A percentile compares a stretch with the other conserved stretches of the same genome.
Conservation (phyloP, 2,888 invertebrate genomes). For the Cetonia aurata region DNA sequence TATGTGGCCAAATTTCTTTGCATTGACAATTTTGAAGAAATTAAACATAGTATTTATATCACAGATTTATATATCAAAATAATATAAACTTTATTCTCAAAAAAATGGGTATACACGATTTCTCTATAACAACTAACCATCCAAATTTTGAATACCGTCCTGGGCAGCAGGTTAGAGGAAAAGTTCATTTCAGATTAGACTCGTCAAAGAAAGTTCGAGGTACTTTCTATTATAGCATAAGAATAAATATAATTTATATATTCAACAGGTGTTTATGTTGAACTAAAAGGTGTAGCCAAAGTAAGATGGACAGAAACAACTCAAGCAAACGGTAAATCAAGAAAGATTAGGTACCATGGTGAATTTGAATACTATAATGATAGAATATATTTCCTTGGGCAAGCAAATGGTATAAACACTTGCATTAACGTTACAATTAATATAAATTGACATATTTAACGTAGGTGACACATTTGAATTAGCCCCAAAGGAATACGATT, state of each 20-base stretch:
- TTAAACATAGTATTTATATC: no score
- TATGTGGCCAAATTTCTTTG: no score
- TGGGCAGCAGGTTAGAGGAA: slow-evolving; percentile 14
- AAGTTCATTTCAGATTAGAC: slow-evolving; percentile 9
- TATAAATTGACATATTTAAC: not conserved
- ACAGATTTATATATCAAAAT: no score
- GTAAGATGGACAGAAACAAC: not conserved
- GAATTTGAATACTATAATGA: slow-evolving; percentile 11
- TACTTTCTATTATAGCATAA: not conserved
- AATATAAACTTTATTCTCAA: no score
- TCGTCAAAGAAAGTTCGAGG: slow-evolving; percentile 12
- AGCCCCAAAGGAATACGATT: not conserved
- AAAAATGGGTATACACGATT: slow-evolving; percentile 1
- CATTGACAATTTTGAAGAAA: no score
- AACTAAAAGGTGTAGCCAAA: not conserved
- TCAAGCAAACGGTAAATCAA: no score
- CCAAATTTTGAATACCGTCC: slow-evolving; percentile 5
- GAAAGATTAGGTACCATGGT: not conserved
- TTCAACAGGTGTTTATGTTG: slow-evolving; percentile 19
- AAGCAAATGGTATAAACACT: not conserved
- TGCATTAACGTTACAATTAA: not conserved
- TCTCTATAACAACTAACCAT: slow-evolving; percentile 15
- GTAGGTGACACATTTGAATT: slow-evolving; percentile 6
- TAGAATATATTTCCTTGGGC: slow-evolving; percentile 12
- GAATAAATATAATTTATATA: not conserved